Conservation (phyloP, 2,113 vertebrate species). For the Corythoichthys haematopterus region DNA sequence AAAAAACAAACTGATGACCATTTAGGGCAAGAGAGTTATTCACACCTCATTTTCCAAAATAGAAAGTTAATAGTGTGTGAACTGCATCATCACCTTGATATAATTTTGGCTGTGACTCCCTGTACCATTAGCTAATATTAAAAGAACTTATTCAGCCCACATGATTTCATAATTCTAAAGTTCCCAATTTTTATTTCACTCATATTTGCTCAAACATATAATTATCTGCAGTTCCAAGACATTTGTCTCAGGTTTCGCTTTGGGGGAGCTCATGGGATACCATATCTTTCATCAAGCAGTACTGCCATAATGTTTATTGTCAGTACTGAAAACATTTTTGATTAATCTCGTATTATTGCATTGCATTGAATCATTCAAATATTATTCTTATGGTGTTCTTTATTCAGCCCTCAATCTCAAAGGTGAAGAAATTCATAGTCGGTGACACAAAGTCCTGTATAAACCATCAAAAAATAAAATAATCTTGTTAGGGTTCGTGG, state of each 20-base stretch:
- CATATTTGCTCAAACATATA: neutral
- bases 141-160: neutral
- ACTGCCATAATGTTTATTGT: neutral
- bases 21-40: slow-evolving; percentile 4
- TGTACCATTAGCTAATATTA: slow-evolving; percentile 6
- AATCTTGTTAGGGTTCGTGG: too few species aligned
- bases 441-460: too few species aligned
- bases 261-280: neutral
- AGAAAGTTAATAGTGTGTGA: slow-evolving; percentile 7
- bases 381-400: too few species aligned
- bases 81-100: neutral
- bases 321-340: neutral
- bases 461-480: too few species aligned
- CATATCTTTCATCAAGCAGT: neutral
- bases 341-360: neutral
- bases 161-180: neutral
- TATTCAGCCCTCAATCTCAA: too few species aligned
- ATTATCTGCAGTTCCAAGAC: neutral
- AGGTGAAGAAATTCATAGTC: too few species aligned
- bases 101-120: slow-evolving; percentile 1
- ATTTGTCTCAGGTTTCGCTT: neutral
- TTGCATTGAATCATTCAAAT: too few species aligned
- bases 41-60: slow-evolving; percentile 10
- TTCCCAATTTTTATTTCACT: neutral
- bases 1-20: neutral